Evolutionary conservation across 2,113 vertebrate genomes (phyloP), one percentile per base, ranked within the genome.

Genomic region (Edolisoma coerulescens): DNA sequence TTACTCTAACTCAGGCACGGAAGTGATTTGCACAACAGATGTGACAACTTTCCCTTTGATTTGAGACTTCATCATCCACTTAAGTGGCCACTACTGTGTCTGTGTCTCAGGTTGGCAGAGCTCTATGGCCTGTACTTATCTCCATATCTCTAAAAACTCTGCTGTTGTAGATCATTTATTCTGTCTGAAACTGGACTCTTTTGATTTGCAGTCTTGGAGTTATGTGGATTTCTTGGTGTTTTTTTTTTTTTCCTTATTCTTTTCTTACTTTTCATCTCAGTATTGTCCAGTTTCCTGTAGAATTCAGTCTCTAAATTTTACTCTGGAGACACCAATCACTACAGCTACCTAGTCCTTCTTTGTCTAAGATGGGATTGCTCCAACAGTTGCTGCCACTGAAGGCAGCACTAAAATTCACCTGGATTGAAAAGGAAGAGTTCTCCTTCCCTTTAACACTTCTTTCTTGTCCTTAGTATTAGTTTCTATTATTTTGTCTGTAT

Each of bases 181-280:
- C 37, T 44, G 13, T 39, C 30, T 64, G 33, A 88, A 71, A 50
- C 13, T 7, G 33, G 3, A 13, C 18, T 54, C 15, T 26, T 74
- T 67, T 75, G 18, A 71, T 85, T 59, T 60, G 10, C 16, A 35
- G 13, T 42, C 27, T 82, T 75, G 28, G 30, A 67, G 2, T 7
- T 39, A 33, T 2, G 2, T 39, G 20, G 18, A 39, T 56, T 53
- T 44, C 7, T 47, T 35, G 44, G 10, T 44, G 44, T 18, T 9
- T 39, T 45, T 11, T 13, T 11, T 11, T 13, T 3, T 10, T 4
- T 6, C 4, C 2, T 14, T 2, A 13, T 27, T 44, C 0, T 53
- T 59, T 87, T 56, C 57, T 61, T 50, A 27, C 14, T 60, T 85
- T 84, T 33, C 10, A 9, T 41, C 30, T 79, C 27, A 68, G 2